Evolutionary conservation across 2,888 invertebrate genomes (phyloP), one percentile per base, ranked within the genome.

Genomic region (Diachrysia chrysitis): DNA sequence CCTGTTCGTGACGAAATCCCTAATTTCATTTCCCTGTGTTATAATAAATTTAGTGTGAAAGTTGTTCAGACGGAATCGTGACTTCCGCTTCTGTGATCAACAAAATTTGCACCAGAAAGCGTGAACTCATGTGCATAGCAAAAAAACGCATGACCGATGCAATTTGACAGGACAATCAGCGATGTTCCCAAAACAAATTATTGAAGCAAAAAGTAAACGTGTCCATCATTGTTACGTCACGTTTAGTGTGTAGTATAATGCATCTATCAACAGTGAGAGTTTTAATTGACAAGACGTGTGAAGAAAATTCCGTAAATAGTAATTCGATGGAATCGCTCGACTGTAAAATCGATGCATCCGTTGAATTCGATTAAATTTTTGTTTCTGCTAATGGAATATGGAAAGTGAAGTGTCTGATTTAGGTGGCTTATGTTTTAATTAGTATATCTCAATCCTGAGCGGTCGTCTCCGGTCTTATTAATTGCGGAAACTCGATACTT

Each of bases 31-130:
- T 51, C 21, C 48, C 56, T 69, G 67, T 63, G 63, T 69, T 71
- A 65, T 76, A 82, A 81, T 72, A 83, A 83, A 72, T 66, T 60
- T 76, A 78, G 74, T 76, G 84, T 76, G 87, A 86, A 86, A 86
- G 86, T 86, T 71, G 62, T 60, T 66, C 58, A 66, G 14, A 12
- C 29, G 63, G 58, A 69, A 78, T 71, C 84, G 85, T 85, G 85
- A 86, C 85, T 82, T 86, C 85, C 83, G 83, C 67, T 60, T 62
- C 58, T 12, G 42, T 51, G 54, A 69, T 57, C 46, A 25, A 56
- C 46, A 54, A 63, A 66, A 72, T 69, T 63, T 69, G 69, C 61
- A 76, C 69, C 69, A 73, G 71, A 71, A 66, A 66, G 60, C 68
- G 59, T 72, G 71, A 73, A 77, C 69, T 60, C 35, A 71, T 70